Percentiles rank a stretch among this genome's conserved stretches.
Evolutionary conservation across 2,888 invertebrate species (phyloP).

Genomic region (Agonopterix alstromeriana): DNA sequence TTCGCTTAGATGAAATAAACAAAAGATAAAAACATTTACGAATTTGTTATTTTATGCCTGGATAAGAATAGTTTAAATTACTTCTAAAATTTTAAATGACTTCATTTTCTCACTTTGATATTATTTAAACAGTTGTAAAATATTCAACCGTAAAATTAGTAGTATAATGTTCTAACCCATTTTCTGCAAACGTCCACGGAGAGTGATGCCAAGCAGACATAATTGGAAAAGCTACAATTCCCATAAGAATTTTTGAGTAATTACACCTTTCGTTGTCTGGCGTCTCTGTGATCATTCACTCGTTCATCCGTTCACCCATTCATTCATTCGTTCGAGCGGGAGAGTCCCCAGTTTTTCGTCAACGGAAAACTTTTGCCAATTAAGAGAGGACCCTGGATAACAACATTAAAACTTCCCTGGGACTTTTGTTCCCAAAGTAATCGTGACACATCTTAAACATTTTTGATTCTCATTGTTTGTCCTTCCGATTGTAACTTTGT

Average conservation of each 20-base stretch:
- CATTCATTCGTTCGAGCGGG: slow-evolving; percentile 18
- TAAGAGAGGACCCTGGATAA: slow-evolving; percentile 29
- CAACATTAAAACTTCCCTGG: slow-evolving; percentile 31
- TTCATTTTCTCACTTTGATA: too few relatives aligned
- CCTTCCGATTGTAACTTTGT: background rate
- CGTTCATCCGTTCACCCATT: slow-evolving; percentile 44
- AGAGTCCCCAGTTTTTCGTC: slow-evolving; percentile 11
- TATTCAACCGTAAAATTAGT: too few relatives aligned
- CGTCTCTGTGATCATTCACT: slow-evolving; percentile 44
- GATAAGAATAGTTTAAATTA: too few relatives aligned
- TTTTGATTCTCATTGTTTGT: slow-evolving; percentile 12
- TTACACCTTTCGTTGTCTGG: slow-evolving; percentile 34
- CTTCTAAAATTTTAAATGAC: too few relatives aligned
- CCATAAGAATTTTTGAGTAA: slow-evolving; percentile 47
- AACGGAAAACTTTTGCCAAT: slow-evolving; percentile 35
- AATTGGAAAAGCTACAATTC: slow-evolving; percentile 20
- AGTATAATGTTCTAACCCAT: too few relatives aligned
- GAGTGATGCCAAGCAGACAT: background rate
- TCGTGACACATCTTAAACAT: slow-evolving; percentile 27
- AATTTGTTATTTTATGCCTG: too few relatives aligned
- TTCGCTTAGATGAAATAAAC: too few relatives aligned
- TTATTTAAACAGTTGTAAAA: too few relatives aligned
- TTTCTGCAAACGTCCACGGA: background rate
- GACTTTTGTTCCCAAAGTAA: slow-evolving; percentile 29
- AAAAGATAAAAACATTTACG: too few relatives aligned